Conservation (phyloP, 2,113 vertebrate genomes). For the Triplophysa dalaica region DNA sequence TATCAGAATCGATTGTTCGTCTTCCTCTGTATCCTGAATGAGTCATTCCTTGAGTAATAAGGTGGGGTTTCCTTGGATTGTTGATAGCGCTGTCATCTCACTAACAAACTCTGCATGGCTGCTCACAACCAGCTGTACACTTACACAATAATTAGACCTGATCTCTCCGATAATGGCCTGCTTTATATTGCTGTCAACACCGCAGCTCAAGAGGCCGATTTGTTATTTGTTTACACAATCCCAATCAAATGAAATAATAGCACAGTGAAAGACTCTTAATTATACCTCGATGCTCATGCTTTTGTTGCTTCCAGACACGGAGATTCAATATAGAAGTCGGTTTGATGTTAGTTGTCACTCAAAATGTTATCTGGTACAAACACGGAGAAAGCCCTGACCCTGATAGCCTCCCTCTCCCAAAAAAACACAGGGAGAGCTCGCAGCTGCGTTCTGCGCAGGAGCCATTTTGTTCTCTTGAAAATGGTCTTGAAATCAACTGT, state of each 20-base stretch:
- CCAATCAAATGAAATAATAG: not conserved
- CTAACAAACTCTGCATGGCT: not conserved
- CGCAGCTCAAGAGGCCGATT: not conserved
- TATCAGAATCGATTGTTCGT: not conserved
- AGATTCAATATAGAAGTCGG: constrained; percentile 12
- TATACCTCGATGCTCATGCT: not conserved
- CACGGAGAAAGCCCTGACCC: not conserved
- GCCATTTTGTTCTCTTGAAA: constrained; percentile 33
- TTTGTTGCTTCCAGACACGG: not conserved
- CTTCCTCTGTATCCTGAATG: not conserved
- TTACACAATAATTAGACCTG: constrained; percentile 19
- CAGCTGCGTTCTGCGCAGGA: constrained; percentile 22
- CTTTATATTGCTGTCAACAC: constrained; percentile 15
- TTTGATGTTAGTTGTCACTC: constrained; percentile 9
- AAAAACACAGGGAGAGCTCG: constrained; percentile 8
- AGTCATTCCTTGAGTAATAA: not conserved
- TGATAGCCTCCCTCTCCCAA: constrained; percentile 8
- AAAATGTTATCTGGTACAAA: constrained; percentile 11
- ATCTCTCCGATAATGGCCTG: constrained; percentile 8
- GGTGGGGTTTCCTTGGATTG: not conserved
- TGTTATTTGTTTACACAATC: constrained; percentile 8
- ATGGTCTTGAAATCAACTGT: not conserved
- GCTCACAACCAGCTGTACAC: not conserved
- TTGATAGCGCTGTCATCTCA: not conserved
- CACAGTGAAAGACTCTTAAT: not conserved